Conservation (phyloP, 1,140 invertebrate species). For the Drosophila parvula region DNA sequence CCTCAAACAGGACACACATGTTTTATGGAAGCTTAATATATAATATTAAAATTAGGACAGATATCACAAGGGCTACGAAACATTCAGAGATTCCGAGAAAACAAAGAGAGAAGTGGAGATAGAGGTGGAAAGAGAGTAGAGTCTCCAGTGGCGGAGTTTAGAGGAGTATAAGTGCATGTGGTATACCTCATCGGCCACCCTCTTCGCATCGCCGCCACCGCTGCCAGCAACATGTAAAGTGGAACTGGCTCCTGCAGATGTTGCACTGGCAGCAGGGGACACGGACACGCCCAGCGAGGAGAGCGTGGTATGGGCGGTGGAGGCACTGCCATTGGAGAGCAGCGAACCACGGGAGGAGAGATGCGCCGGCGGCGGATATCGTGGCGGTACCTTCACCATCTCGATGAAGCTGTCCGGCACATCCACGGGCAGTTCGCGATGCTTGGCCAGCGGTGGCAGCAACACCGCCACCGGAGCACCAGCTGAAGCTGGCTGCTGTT, state of each 20-base stretch:
- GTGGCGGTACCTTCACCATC: conserved; percentile 89
- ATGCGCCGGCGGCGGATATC: conserved; percentile 87
- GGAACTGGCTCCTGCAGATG: conserved; percentile 13
- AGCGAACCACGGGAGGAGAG: conserved; percentile 75
- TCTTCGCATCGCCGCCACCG: conserved; percentile 33
- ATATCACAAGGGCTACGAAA: not conserved
- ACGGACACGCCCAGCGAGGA: conserved; percentile 55
- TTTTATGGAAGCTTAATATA: not conserved
- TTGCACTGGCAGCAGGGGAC: conserved; percentile 10
- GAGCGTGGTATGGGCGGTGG: conserved; percentile 73
- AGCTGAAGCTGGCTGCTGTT: conserved; percentile 19
- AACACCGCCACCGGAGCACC: conserved; percentile 18
- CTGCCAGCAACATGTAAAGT: conserved; percentile 27
- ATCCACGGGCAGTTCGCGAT: conserved; percentile 90
- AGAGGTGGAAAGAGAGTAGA: not conserved
- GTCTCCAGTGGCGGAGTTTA: conserved; percentile 13
- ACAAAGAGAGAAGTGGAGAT: conserved; percentile 2
- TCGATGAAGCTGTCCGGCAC: conserved; percentile 91
- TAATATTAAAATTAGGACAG: conserved; percentile 4
- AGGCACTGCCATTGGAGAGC: conserved; percentile 68
- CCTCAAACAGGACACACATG: conserved; percentile 7
- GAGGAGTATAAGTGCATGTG: conserved; percentile 41
- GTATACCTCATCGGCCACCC: conserved; percentile 52
- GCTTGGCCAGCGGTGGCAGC: conserved; percentile 67
- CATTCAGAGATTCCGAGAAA: conserved; percentile 4